Conservation (phyloP, 2,797 vertebrate species). For the Cuculus canorus region DNA sequence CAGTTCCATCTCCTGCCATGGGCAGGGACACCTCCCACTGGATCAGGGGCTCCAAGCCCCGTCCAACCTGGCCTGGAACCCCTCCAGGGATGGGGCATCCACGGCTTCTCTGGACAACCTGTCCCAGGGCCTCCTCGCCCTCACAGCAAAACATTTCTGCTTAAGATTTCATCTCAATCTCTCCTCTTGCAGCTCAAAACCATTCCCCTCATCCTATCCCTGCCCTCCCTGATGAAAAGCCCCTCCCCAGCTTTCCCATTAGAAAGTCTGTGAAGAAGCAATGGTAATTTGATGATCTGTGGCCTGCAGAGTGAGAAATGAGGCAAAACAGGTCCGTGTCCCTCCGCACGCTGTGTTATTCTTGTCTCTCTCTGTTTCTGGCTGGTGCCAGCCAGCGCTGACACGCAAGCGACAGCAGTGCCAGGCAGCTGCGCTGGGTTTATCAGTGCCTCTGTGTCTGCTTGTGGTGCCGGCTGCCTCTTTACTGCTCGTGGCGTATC, state of each 20-base stretch:
- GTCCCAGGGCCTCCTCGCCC: too few species aligned
- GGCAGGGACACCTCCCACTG: too few species aligned
- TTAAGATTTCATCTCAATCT: too few species aligned
- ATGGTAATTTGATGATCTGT: not conserved
- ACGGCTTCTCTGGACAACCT: too few species aligned
- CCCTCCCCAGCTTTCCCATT: too few species aligned
- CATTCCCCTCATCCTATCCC: too few species aligned
- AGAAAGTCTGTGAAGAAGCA: not conserved
- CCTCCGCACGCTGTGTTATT: not conserved
- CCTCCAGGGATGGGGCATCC: too few species aligned
- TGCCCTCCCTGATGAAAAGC: not conserved
- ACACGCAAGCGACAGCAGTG: not conserved
- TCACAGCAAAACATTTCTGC: too few species aligned
- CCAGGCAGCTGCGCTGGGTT: not conserved
- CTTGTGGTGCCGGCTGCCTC: not conserved
- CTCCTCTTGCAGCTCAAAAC: too few species aligned
- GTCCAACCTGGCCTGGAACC: too few species aligned
- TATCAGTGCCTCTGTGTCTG: not conserved
- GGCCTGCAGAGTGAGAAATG: not conserved
- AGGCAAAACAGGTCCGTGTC: not conserved
- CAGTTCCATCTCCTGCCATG: too few species aligned
- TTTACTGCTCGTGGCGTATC: not conserved
- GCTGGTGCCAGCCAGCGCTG: constrained; percentile 9
- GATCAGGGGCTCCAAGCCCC: too few species aligned
- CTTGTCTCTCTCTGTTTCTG: not conserved